phyloP scores from a whole-genome alignment of 2,797 vertebrate genomes.

The Crax fasciolata region DNA sequence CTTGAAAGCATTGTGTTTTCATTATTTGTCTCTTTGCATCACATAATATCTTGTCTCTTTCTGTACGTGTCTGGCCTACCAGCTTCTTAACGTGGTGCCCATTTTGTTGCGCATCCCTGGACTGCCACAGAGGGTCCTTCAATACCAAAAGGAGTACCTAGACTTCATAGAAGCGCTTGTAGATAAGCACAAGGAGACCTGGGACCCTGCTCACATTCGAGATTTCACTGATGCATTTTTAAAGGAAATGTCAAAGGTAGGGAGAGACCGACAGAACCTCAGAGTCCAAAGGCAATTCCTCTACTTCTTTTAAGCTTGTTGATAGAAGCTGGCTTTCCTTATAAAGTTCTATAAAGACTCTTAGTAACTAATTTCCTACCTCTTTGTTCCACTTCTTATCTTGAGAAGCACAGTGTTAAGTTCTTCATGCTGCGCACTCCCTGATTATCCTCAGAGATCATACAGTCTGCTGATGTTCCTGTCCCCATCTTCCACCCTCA shows the following conservation, averaged over 20 bases:
- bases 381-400: neutral
- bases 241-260: conserved; percentile 75
- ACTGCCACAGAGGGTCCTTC: neutral
- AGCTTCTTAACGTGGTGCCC: conserved; percentile 68
- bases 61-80: neutral
- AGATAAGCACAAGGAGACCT: conserved; percentile 44
- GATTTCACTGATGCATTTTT: conserved; percentile 73
- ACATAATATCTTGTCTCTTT: neutral
- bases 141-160: neutral
- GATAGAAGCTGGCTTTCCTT: neutral
- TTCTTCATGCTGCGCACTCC: neutral
- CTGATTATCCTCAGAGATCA: neutral
- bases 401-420: neutral
- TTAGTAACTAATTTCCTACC: neutral
- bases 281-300: neutral
- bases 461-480: neutral
- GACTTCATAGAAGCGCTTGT: conserved; percentile 40
- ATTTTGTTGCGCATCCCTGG: conserved; percentile 58
- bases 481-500: neutral
- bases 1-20: neutral
- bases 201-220: conserved; percentile 16
- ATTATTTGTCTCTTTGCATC: neutral
- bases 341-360: neutral
- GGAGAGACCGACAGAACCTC: neutral
- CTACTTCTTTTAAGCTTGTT: neutral